Percentiles rank a stretch among this genome's conserved stretches.
phyloP scores from a whole-genome alignment of 2,888 invertebrate genomes.

The Anodontia alba region DNA sequence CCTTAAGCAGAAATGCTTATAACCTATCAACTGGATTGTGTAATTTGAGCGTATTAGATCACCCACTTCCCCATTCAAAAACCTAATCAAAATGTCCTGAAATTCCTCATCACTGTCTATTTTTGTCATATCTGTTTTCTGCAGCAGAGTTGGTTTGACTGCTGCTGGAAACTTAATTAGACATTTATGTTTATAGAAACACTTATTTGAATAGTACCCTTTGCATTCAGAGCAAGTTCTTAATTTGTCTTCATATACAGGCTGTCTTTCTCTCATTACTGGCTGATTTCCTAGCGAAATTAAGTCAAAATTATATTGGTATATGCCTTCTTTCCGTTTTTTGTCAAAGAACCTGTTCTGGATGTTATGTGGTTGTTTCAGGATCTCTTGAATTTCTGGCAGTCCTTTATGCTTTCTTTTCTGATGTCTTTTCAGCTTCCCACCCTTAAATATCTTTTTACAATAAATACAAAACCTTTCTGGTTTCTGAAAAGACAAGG shows the following conservation, averaged over 20 bases:
- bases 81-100: constrained; percentile 34
- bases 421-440: constrained; percentile 38
- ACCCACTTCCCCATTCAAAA: constrained; percentile 35
- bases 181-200: constrained; percentile 38
- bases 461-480: constrained; percentile 32
- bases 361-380: neutral
- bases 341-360: neutral
- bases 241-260: constrained; percentile 25
- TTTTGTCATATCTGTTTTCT: neutral
- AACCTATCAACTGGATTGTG: no score
- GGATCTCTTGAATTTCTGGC: constrained; percentile 27
- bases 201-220: no score
- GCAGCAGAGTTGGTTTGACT: constrained; percentile 28
- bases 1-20: constrained; percentile 20
- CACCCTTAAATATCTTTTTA: constrained; percentile 26
- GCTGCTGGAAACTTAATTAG: constrained; percentile 7
- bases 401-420: constrained; percentile 24
- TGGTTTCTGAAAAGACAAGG: neutral
- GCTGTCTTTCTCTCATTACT: constrained; percentile 38
- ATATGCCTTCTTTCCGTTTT: constrained; percentile 31
- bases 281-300: constrained; percentile 24
- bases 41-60: constrained; percentile 28
- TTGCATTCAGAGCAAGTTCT: constrained; percentile 31
- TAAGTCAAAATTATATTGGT: constrained; percentile 24
- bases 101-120: constrained; percentile 23